Evolutionary conservation across 2,888 invertebrate species (phyloP).

Genomic region (Graphium colonna): DNA sequence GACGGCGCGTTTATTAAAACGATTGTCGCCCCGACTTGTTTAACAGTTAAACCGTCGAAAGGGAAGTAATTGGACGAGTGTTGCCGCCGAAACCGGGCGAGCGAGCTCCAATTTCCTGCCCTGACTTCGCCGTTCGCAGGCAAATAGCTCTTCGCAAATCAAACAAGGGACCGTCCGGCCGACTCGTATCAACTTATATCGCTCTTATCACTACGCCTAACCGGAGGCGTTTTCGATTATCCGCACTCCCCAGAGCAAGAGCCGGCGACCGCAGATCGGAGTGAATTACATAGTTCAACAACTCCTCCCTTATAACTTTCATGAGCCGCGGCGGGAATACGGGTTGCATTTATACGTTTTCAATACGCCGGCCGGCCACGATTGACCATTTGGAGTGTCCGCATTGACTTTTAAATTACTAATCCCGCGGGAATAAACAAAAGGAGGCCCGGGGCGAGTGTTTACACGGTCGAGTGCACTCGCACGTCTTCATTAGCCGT

Average conservation of each 20-base stretch:
- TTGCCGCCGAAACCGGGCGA: constrained; percentile 50
- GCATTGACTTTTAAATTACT: constrained; percentile 81
- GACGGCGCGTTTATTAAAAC: constrained; percentile 51
- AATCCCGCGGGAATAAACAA: constrained; percentile 76
- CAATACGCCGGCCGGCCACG: constrained; percentile 72
- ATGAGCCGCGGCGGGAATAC: constrained; percentile 76
- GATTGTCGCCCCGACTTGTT: constrained; percentile 45
- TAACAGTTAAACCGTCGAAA: constrained; percentile 46
- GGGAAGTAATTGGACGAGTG: constrained; percentile 72
- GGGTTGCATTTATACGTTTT: constrained; percentile 78
- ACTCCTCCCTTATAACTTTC: constrained; percentile 80
- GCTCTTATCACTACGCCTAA: constrained; percentile 73
- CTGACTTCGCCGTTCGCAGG: constrained; percentile 60
- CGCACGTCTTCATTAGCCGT: constrained; percentile 74
- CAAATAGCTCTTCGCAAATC: constrained; percentile 78
- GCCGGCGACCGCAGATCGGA: constrained; percentile 76
- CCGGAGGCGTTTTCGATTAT: constrained; percentile 79
- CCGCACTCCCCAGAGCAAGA: constrained; percentile 73
- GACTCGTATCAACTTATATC: constrained; percentile 78
- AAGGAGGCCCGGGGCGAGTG: constrained; percentile 62
- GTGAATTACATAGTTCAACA: constrained; percentile 81
- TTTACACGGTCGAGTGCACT: constrained; percentile 74
- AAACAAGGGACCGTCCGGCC: constrained; percentile 72
- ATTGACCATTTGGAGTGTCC: constrained; percentile 79
- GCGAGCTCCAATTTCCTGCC: constrained; percentile 70